Conservation (phyloP, 53 echinoderm and acorn worm genomes). For the Temnopleurus reevesii region DNA sequence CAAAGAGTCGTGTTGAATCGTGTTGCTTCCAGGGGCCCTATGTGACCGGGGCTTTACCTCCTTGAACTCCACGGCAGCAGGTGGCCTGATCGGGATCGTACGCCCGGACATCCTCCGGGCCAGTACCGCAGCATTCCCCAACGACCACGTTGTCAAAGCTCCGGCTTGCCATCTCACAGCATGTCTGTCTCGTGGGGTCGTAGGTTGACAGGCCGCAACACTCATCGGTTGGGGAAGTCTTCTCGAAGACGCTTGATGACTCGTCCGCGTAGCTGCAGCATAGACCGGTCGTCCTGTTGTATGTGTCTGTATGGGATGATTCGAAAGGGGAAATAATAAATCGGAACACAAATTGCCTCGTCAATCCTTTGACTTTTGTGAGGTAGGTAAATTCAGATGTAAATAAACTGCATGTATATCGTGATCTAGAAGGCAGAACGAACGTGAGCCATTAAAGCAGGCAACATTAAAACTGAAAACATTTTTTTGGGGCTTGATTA, state of each 20-base stretch:
- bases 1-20: no score
- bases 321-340: neutral
- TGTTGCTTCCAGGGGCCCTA: no score
- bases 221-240: conserved; percentile 19
- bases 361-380: no score
- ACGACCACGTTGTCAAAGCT: conserved; percentile 20
- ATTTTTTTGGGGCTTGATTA: no score
- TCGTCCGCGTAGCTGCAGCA: conserved; percentile 69
- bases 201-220: conserved; percentile 79
- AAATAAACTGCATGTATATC: no score
- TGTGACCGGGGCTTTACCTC: no score
- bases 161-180: conserved; percentile 60
- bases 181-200: conserved; percentile 67
- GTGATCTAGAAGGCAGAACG: no score
- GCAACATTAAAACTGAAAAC: no score
- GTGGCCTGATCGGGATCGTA: conserved; percentile 27
- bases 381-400: no score
- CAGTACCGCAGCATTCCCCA: conserved; percentile 50
- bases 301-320: conserved; percentile 51
- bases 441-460: no score
- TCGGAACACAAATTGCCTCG: no score
- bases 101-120: neutral
- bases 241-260: neutral
- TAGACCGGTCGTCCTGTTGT: conserved; percentile 67
- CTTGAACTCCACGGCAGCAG: neutral